Evolutionary conservation across 2,888 invertebrate genomes (phyloP), one percentile per base, ranked within the genome.

Genomic region (Cryptus viduatorius): DNA sequence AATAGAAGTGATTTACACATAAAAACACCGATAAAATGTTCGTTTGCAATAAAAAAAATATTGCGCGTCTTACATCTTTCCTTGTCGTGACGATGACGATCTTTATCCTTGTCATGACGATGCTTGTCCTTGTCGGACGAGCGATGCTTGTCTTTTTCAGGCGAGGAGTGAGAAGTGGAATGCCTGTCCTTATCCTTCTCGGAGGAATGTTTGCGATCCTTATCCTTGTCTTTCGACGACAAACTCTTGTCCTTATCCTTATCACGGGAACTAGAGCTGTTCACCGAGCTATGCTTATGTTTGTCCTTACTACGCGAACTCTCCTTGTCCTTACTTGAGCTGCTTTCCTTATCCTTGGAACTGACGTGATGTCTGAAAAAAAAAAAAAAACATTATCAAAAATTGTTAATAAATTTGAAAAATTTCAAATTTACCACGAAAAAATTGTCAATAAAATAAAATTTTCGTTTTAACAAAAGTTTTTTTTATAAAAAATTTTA

Each of bases 41-140:
- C 3, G 2, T 37, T 29, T 46, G 53, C 10, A 31, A 12, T n/a
- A 7, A 8, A 4, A 8, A 37, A 37, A 65, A 56, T 64, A n/a
- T 31, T 37, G 16, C 16, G 56, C 8, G 44, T 73, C 82, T 87
- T 90, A 91, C 93, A 92, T 91, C 90, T 92, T 44, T 93, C 93
- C 86, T 93, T 93, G 71, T 93, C 93, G 64, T 92, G 92, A 37
- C 93, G 91, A 88, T 93, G 93, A 67, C 92, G 93, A 81, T 93
- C 92, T 83, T 90, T 90, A 67, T 93, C 93, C 84, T 91, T 96
- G 71, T 93, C 93, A 86, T 91, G 90, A 46, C 91, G 91, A 89
- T 94, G 93, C 87, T 92, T 93, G 85, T 94, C 94, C 86, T 94
- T 95, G 78, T 94, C 92, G 16, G 90, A 89, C 29, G 90, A 90